Conservation (phyloP, 2,888 invertebrate species). For the Leucoptera coffeella region DNA sequence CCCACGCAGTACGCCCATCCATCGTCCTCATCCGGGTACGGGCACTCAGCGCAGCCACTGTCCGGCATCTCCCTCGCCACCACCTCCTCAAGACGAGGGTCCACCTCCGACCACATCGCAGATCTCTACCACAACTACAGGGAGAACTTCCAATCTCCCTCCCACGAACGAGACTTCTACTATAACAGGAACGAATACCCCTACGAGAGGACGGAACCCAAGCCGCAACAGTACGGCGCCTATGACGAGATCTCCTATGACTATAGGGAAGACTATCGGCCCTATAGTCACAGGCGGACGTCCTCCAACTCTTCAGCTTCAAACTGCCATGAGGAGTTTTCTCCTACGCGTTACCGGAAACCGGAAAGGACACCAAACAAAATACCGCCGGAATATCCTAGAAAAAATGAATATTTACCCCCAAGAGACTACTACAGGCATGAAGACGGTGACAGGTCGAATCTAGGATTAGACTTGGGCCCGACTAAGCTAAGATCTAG, state of each 20-base stretch:
- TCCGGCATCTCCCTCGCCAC: constrained; percentile 54
- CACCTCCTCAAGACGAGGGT: constrained; percentile 65
- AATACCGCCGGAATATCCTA: constrained; percentile 21
- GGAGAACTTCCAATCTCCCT: constrained; percentile 35
- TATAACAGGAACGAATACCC: constrained; percentile 24
- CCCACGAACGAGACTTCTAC: constrained; percentile 24
- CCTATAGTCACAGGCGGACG: constrained; percentile 63
- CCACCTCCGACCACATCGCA: constrained; percentile 56
- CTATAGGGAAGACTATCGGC: constrained; percentile 29
- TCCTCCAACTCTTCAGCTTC: constrained; percentile 67
- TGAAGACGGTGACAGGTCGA: constrained; percentile 35
- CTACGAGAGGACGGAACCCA: constrained; percentile 35
- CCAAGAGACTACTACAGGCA: constrained; percentile 26
- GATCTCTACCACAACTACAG: constrained; percentile 52
- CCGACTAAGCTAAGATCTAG: constrained; percentile 70
- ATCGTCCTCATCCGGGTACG: constrained; percentile 43
- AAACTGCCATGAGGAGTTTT: constrained; percentile 46
- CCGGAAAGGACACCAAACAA: constrained; percentile 13
- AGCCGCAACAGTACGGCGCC: constrained; percentile 31
- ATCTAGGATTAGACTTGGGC: constrained; percentile 59
- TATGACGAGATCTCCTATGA: constrained; percentile 37
- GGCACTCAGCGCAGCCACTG: constrained; percentile 41
- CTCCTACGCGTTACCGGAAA: constrained; percentile 23
- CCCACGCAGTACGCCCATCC: constrained; percentile 61
- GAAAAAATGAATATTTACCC: constrained; percentile 29